phyloP scores from a whole-genome alignment of 2,113 vertebrate genomes.

The Charadrius vociferus region DNA sequence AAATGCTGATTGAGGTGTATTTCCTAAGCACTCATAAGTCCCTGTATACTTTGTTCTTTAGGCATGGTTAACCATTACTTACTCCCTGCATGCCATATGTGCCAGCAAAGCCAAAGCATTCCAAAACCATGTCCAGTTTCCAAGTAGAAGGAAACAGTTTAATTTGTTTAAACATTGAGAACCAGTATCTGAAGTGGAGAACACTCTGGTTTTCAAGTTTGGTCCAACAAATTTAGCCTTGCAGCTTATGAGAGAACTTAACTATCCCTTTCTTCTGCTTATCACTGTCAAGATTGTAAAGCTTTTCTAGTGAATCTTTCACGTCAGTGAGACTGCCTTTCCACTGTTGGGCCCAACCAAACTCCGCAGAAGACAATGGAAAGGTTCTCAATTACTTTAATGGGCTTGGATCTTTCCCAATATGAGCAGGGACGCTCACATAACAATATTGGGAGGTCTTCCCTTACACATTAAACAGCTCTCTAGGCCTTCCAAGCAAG shows the following conservation, averaged over 20 bases:
- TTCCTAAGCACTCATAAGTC: background rate
- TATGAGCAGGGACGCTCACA: background rate
- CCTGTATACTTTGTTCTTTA: background rate
- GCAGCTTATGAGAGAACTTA: background rate
- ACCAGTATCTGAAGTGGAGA: background rate
- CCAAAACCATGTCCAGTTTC: background rate
- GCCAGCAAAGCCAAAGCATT: background rate
- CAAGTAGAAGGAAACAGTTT: background rate
- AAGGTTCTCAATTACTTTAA: background rate
- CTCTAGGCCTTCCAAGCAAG: background rate
- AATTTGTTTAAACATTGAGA: background rate
- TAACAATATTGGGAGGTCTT: background rate
- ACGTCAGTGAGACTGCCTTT: background rate
- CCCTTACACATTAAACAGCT: background rate
- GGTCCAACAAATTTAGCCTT: background rate
- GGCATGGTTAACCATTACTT: background rate
- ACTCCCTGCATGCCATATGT: accelerated
- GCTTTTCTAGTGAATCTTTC: background rate
- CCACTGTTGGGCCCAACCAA: background rate
- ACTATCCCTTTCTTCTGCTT: background rate
- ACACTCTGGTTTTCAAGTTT: background rate
- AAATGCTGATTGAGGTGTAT: background rate
- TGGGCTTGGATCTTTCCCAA: background rate
- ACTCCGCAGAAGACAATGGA: background rate
- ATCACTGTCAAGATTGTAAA: background rate